Evolutionary conservation across 2,797 vertebrate species (phyloP).

Genomic region (Siniperca obscura): DNA sequence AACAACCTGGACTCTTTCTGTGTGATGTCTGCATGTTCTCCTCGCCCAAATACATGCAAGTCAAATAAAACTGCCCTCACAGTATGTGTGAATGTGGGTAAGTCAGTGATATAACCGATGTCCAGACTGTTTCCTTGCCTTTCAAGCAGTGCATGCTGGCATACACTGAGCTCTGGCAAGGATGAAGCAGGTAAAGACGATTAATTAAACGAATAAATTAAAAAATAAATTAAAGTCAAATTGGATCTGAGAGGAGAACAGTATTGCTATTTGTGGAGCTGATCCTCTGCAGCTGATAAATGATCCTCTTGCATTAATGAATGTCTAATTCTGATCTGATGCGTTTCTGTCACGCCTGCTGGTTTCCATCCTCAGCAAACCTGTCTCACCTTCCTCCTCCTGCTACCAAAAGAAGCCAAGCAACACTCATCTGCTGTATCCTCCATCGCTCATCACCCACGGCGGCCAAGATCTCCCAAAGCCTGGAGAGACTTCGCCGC

Average conservation of each 20-base stretch:
- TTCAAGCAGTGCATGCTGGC: background rate
- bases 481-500: constrained; percentile 65
- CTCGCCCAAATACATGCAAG: background rate
- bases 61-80: background rate
- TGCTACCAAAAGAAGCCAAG: constrained; percentile 43
- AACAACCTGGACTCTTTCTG: background rate
- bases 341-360: constrained; percentile 24
- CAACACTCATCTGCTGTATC: constrained; percentile 47
- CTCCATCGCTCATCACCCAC: constrained; percentile 39
- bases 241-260: background rate
- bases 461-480: constrained; percentile 46
- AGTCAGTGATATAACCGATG: background rate
- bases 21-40: background rate
- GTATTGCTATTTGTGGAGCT: constrained; percentile 6
- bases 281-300: constrained; percentile 29
- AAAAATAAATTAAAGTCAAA: background rate
- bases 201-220: background rate
- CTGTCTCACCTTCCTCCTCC: constrained; percentile 44
- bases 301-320: constrained; percentile 28
- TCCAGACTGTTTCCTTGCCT: background rate
- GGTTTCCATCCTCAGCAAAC: constrained; percentile 37
- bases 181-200: background rate
- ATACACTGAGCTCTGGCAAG: too few species aligned
- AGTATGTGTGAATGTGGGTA: background rate
- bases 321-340: constrained; percentile 23